Percentiles rank a stretch among this genome's conserved stretches.
Evolutionary conservation across 2,888 invertebrate species (phyloP).

Genomic region (Eristalis arbustorum): DNA sequence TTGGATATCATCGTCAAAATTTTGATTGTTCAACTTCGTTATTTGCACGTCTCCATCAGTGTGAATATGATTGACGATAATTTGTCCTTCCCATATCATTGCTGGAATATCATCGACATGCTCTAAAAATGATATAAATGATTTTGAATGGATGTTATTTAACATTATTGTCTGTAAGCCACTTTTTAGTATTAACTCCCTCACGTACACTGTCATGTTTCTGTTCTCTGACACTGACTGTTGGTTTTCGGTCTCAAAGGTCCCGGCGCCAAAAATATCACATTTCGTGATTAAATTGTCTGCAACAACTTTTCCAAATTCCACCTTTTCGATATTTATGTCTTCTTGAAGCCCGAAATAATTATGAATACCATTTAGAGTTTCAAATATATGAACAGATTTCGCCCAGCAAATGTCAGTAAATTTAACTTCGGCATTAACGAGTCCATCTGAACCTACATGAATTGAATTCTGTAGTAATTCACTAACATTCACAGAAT

Average conservation of each 20-base stretch:
- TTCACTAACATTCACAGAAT: slow-evolving; percentile 80
- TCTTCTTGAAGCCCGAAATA: slow-evolving; percentile 75
- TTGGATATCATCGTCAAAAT: slow-evolving; percentile 76
- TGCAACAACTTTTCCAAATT: slow-evolving; percentile 71
- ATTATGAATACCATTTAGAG: slow-evolving; percentile 78
- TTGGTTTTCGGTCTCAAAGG: slow-evolving; percentile 77
- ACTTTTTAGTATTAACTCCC: slow-evolving; percentile 76
- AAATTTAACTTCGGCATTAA: slow-evolving; percentile 79
- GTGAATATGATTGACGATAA: slow-evolving; percentile 79
- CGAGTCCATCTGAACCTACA: slow-evolving; percentile 78
- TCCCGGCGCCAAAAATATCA: slow-evolving; percentile 77
- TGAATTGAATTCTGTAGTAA: slow-evolving; percentile 79
- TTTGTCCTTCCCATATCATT: slow-evolving; percentile 78
- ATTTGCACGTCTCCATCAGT: slow-evolving; percentile 75
- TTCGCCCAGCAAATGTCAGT: slow-evolving; percentile 71
- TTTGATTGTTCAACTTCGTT: slow-evolving; percentile 73
- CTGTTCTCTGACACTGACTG: slow-evolving; percentile 74
- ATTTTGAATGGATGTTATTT: slow-evolving; percentile 77
- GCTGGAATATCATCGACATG: slow-evolving; percentile 75
- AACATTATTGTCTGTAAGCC: slow-evolving; percentile 76
- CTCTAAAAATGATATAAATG: slow-evolving; percentile 74
- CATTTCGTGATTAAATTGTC: slow-evolving; percentile 54
- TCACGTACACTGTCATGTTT: slow-evolving; percentile 75
- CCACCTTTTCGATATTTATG: slow-evolving; percentile 73
- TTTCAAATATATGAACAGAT: slow-evolving; percentile 75